Evolutionary conservation across 2,113 vertebrate species (phyloP).

Genomic region (Maccullochella peelii): DNA sequence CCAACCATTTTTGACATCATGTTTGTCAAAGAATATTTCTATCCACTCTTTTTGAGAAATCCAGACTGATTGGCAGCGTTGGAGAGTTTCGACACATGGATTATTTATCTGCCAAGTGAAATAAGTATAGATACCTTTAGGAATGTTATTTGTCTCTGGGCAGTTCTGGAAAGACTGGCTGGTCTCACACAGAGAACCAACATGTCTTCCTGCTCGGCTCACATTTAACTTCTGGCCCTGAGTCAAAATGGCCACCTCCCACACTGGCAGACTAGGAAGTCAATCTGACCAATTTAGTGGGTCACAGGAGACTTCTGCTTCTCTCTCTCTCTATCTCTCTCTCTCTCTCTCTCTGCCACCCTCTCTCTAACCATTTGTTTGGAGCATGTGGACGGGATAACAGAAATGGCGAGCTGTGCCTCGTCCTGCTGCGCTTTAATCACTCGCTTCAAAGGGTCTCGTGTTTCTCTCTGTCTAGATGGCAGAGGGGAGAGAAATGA

Average conservation of each 20-base stretch:
- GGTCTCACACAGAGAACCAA: constrained; percentile 69
- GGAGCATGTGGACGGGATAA: constrained; percentile 54
- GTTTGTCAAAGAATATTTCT: constrained; percentile 45
- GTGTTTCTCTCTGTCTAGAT: constrained; percentile 50
- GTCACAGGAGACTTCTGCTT: constrained; percentile 76
- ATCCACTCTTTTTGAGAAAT: constrained; percentile 10
- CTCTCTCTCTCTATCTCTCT: constrained; percentile 12
- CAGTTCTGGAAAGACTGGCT: constrained; percentile 53
- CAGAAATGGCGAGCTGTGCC: constrained; percentile 51
- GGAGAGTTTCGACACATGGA: constrained; percentile 2
- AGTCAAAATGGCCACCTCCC: constrained; percentile 77
- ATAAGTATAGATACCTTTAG: background rate
- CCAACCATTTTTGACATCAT: constrained; percentile 32
- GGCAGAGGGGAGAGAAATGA: constrained; percentile 58
- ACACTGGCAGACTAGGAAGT: constrained; percentile 66
- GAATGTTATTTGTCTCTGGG: constrained; percentile 39
- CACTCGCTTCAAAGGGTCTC: constrained; percentile 73
- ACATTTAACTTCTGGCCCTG: constrained; percentile 73
- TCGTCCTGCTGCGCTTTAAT: constrained; percentile 76
- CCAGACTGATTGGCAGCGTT: constrained; percentile 9
- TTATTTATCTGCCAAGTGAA: constrained; percentile 40
- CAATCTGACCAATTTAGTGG: constrained; percentile 80
- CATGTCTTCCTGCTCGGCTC: constrained; percentile 66
- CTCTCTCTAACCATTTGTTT: constrained; percentile 52
- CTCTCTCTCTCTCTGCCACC: constrained; percentile 32